Base-by-base conservation (phyloP, 1,140 invertebrate species). In the Plutomurus gul region DNA sequence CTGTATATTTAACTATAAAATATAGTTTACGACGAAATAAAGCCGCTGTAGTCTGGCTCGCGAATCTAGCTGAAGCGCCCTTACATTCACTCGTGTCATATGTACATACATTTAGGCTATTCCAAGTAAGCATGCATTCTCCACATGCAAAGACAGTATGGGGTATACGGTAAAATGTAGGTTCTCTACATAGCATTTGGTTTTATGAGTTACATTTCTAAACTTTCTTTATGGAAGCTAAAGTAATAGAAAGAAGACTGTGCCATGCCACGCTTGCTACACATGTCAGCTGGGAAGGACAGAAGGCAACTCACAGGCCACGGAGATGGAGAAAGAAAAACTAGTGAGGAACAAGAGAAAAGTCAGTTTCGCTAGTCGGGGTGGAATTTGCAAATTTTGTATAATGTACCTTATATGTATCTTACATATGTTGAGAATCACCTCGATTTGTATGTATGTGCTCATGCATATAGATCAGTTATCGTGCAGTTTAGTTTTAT, bases 151-250 rank as follows among this genome's bases (percentile, higher is more conserved):
- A 65, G 25, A 36, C 47, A 25, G 47, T 11, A 8, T 7, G 46
- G 25, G 1, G 25, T 16, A 6, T n/a, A 16, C 13, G 4, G 16
- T 65, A 65, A 6, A n/a, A 13, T 8, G 16, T 16, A 16, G n/a
- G 27, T 13, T 7, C 16, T 16, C 30, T 13, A 65, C 16, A n/a
- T 13, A 18, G n/a, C 7, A 47, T 47, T 0, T 47, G 1, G n/a
- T 47, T 65, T 65, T 65, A 65, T n/a, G 56, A 65, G 13, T 1
- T 25, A 65, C 56, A 65, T 65, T 65, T 65, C 56, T 65, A 36
- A 65, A 65, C 27, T 65, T 65, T 65, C 56, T 65, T 65, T 65
- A 36, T 30, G 16, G 39, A 10, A 43, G 2, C 2, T 4, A n/a
- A 8, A 43, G 39, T 43, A 43, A 43, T 43, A 43, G 39, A 43